Base-by-base conservation (phyloP, 2,888 invertebrate species). In the Drosophila siamana region DNA sequence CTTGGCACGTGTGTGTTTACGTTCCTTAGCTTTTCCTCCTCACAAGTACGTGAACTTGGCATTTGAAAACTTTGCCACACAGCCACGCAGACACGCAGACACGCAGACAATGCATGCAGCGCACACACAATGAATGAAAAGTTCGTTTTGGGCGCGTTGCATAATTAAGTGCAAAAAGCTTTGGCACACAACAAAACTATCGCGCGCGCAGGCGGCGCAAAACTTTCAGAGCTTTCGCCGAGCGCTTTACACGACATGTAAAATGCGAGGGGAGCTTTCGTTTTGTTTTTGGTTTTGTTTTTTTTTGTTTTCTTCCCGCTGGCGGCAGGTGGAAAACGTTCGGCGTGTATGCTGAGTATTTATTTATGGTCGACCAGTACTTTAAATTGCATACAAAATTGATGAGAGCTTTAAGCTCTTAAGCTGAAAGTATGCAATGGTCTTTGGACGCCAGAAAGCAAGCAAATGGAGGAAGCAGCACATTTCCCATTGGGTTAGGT, bases 111-210 rank as follows among this genome's bases (percentile, higher is more conserved):
- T 9, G 13, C 13, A 19, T n/a, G 11, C 13, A n/a, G 16, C 15
- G 16, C 15, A 15, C 59, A 59, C 51, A 51, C 33, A 56, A 28
- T 74, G 74, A 70, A 71, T 70, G 50, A 70, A 77, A 79, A 79
- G 77, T 79, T 70, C 36, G 13, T 38, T 38, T 38, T 6, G 28
- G 33, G 30, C 41, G 16, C 44, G 50, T 77, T 78, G 80, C 77
- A 78, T 78, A 79, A 78, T 79, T 78, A 69, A 79, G 47, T 66
- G 60, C 13, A 47, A 65, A 68, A 68, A 78, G 80, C 76, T 80
- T 61, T 68, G 2, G 1, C 9, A 38, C 33, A 64, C 47, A 55
- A 33, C 19, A 19, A 54, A 74, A 61, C 76, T 50, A 64, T 60
- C 47, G 38, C 9, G 9, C 8, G 30, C 30, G n/a, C 26, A 33